Conservation (phyloP, 2,113 vertebrate genomes). For the Podarcis cretensis region DNA sequence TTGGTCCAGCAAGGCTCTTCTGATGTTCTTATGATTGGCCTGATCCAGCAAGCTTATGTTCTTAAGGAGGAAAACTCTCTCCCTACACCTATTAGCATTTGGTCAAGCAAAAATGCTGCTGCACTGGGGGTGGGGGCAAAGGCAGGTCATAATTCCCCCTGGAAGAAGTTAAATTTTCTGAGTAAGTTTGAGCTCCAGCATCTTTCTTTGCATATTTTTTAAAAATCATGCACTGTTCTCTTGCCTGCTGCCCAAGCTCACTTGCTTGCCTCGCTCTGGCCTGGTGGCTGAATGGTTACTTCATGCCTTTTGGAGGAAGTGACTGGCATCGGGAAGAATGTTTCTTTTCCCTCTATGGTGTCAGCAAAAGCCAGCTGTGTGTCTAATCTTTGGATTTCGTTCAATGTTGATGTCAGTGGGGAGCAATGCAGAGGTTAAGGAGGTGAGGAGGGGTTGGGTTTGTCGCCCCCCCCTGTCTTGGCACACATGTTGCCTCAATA, state of each 20-base stretch:
- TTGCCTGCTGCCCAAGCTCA: fast-evolving
- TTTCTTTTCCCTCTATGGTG: conserved; percentile 56
- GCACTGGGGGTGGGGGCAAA: background rate
- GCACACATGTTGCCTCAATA: conserved; percentile 40
- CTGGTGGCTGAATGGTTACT: conserved; percentile 60
- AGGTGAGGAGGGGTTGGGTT: conserved; percentile 62
- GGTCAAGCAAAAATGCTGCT: background rate
- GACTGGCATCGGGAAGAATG: conserved; percentile 75
- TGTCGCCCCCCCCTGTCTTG: background rate
- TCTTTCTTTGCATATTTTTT: no score
- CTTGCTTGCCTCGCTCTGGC: conserved; percentile 14
- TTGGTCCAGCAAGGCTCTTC: no score
- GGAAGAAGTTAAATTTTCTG: background rate
- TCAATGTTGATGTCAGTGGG: conserved; percentile 73
- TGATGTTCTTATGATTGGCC: no score
- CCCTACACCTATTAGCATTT: background rate
- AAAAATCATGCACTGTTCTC: background rate
- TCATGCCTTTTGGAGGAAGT: conserved; percentile 71
- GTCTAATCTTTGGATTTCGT: conserved; percentile 74
- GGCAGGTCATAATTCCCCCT: no score
- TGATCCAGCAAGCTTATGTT: no score
- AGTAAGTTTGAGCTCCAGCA: background rate
- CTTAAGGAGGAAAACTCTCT: no score
- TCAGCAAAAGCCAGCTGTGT: conserved; percentile 76
- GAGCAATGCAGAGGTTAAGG: conserved; percentile 71